phyloP scores from a whole-genome alignment of 2,113 vertebrate genomes.

The Aspidoscelis tigris region DNA sequence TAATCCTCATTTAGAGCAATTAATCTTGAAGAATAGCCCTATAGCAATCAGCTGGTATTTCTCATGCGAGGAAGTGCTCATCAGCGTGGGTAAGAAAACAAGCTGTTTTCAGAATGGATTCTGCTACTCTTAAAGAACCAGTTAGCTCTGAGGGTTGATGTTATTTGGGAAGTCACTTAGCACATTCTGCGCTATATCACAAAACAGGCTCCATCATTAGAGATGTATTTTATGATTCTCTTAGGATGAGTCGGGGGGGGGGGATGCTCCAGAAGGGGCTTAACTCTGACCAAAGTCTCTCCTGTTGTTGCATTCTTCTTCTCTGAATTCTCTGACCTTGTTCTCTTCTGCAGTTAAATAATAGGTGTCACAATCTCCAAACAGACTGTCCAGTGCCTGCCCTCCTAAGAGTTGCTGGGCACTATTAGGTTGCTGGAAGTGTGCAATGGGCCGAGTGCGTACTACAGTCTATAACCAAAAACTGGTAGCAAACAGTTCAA shows the following conservation, averaged over 20 bases:
- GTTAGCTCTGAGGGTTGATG: slow-evolving; percentile 39
- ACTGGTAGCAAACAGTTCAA: too few species aligned
- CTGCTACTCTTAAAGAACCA: slow-evolving; percentile 36
- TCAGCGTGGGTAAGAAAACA: slow-evolving; percentile 25
- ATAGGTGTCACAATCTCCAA: neutral
- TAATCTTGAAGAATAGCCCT: slow-evolving; percentile 39
- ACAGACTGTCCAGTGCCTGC: too few species aligned
- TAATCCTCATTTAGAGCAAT: slow-evolving; percentile 40
- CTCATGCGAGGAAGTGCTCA: slow-evolving; percentile 24
- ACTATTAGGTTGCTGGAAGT: too few species aligned
- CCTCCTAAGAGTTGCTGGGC: too few species aligned
- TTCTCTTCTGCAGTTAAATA: neutral
- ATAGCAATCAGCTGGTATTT: slow-evolving; percentile 48
- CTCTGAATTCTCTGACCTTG: neutral
- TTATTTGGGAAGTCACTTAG: slow-evolving; percentile 22
- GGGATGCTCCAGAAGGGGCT: neutral
- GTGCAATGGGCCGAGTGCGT: too few species aligned
- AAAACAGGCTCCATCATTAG: slow-evolving; percentile 22
- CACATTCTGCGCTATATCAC: slow-evolving; percentile 28
- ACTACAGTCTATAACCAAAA: too few species aligned
- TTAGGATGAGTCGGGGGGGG: neutral
- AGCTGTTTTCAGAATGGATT: slow-evolving; percentile 54
- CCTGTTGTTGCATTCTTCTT: neutral
- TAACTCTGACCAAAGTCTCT: neutral
- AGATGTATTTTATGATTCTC: neutral